Percentiles rank a stretch among this genome's conserved stretches.
Evolutionary conservation across 2,888 invertebrate genomes (phyloP).

Genomic region (Nemurella pictetii): DNA sequence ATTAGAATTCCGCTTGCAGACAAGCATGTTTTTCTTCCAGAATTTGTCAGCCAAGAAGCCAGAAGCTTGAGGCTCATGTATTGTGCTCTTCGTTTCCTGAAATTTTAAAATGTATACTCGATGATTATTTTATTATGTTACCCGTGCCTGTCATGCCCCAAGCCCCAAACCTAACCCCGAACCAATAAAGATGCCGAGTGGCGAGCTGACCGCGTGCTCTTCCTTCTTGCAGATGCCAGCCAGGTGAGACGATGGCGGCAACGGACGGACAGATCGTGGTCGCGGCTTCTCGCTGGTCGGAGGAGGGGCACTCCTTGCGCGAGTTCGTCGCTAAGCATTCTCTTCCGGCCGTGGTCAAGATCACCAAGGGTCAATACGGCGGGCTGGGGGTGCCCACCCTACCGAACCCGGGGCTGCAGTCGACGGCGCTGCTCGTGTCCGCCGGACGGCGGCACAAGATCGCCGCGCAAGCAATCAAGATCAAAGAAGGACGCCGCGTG

Average conservation of each 20-base stretch:
- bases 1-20: no score
- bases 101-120: no score
- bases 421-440: conserved; percentile 82
- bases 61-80: no score
- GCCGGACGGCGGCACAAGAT: conserved; percentile 84
- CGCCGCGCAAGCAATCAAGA: conserved; percentile 85
- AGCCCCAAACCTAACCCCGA: no score
- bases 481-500: conserved; percentile 83
- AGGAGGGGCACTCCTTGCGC: conserved; percentile 72
- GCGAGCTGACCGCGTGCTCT: no score
- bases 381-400: conserved; percentile 86
- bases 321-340: conserved; percentile 75
- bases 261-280: conserved; percentile 89
- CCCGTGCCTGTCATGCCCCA: no score
- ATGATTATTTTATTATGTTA: no score
- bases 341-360: conserved; percentile 83
- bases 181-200: no score
- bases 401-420: conserved; percentile 83
- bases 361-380: conserved; percentile 92
- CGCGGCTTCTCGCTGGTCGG: conserved; percentile 77
- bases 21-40: no score
- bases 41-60: no score
- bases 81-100: no score
- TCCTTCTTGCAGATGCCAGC: conserved; percentile 56
- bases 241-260: conserved; percentile 68